Percentiles rank a stretch among this genome's conserved stretches.
phyloP scores from a whole-genome alignment of 2,113 vertebrate genomes.

The Xenopus tropicalis region UCB_Xtro_10.0 CM004445.2:8859001-8859500 shows the following conservation, averaged over 20 bases:
- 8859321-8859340: no score
- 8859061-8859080: no score
- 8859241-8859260: no score
- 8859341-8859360: no score
- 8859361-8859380: constrained; percentile 7
- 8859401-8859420: not conserved
- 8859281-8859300: no score
- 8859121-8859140: constrained; percentile 48
- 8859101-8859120: constrained; percentile 55
- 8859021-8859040: no score
- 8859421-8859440: constrained; percentile 71
- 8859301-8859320: no score
- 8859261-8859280: no score
- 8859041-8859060: no score
- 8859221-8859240: not conserved
- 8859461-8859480: constrained; percentile 97
- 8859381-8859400: constrained; percentile 39
- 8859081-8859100: constrained; percentile 53
- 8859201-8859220: constrained; percentile 36
- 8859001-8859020: no score
- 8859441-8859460: constrained; percentile 83
- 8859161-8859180: constrained; percentile 51
- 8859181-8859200: constrained; percentile 53
- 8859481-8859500: constrained; percentile 99
- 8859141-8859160: constrained; percentile 54